Evolutionary conservation across 2,888 invertebrate genomes (phyloP), one percentile per base, ranked within the genome.

Genomic region (Colostygia pectinataria): DNA sequence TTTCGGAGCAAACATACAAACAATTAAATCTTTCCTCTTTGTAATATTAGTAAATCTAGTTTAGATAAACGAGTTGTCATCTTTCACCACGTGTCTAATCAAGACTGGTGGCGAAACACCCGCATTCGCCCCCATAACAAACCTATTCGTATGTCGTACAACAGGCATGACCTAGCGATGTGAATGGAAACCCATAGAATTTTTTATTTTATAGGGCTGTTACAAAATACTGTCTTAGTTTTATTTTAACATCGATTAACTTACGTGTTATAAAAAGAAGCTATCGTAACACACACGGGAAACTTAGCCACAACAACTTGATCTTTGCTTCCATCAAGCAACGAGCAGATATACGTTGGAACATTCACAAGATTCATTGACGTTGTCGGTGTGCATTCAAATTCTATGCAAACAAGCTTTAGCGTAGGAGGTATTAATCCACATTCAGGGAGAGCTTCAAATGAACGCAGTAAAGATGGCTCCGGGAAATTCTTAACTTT

Each of bases 231-330:
- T n/a, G n/a, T n/a, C n/a, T n/a, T n/a, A n/a, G n/a, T n/a, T n/a
- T n/a, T n/a, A 9, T n/a, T 14, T 0, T 29, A 14, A 4, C 3
- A 6, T 31, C 10, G 10, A 32, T 27, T 8, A 10, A 66, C 84
- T 71, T 63, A 90, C 90, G 90, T 89, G 51, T 90, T 90, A 57
- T 90, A 90, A 62, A 89, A 90, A 0, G 89, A 88, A 2, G 86
- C 86, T 42, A 90, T 85, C 1, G 83, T 80, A 14, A 87, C 66
- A 52, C 78, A 80, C 5, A 90, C 78, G 3, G 90, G 90, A 61
- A 90, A 89, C 66, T 85, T 84, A 1, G 90, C 90, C 1, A 90
- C 89, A 2, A 90, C 81, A 8, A 88, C 79, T 63, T 90, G 90
- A 33, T 84, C 71, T 53, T 80, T 85, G 53, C 77, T 87, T 41